phyloP scores from a whole-genome alignment of 35 echinoderm and acorn worm genomes.

The Holothuria glaberrima region DNA sequence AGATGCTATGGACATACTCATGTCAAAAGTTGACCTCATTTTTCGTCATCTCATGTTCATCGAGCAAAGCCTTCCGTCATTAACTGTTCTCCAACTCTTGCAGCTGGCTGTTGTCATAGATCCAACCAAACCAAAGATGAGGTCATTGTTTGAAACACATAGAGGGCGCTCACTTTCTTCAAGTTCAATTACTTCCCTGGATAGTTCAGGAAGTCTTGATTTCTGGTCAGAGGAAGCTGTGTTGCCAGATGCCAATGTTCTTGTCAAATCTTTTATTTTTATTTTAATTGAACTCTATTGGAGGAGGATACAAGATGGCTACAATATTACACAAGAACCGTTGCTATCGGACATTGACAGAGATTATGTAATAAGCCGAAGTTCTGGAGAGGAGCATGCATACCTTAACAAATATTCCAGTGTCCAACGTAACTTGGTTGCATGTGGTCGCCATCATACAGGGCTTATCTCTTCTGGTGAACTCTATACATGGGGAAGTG shows the following conservation, averaged over 20 bases:
- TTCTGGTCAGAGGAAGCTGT: neutral
- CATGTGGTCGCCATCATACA: conserved; percentile 75
- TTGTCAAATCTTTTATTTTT: conserved; percentile 79
- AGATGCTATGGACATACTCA: neutral
- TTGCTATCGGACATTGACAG: neutral
- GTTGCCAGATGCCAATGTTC: conserved; percentile 44
- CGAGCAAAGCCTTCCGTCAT: conserved; percentile 28
- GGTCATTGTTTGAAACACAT: conserved; percentile 48
- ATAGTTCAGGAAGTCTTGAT: conserved; percentile 1
- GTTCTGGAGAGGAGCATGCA: neutral
- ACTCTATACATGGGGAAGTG: conserved; percentile 90
- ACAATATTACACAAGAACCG: conserved; percentile 16
- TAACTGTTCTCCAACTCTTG: conserved; percentile 60
- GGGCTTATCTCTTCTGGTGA: conserved; percentile 73
- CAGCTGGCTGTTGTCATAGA: conserved; percentile 80
- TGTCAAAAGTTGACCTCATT: conserved; percentile 63
- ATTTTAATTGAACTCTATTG: conserved; percentile 70
- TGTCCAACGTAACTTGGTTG: conserved; percentile 41
- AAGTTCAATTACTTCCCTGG: conserved; percentile 21
- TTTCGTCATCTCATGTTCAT: conserved; percentile 65
- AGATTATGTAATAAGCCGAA: neutral
- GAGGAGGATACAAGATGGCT: conserved; percentile 44
- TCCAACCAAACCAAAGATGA: conserved; percentile 79
- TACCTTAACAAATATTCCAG: neutral
- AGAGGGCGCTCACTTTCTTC: conserved; percentile 20